A percentile compares a stretch with the other conserved stretches of the same genome.
Conservation (phyloP, 2,888 invertebrate species). For the Drosophila atripex region DNA sequence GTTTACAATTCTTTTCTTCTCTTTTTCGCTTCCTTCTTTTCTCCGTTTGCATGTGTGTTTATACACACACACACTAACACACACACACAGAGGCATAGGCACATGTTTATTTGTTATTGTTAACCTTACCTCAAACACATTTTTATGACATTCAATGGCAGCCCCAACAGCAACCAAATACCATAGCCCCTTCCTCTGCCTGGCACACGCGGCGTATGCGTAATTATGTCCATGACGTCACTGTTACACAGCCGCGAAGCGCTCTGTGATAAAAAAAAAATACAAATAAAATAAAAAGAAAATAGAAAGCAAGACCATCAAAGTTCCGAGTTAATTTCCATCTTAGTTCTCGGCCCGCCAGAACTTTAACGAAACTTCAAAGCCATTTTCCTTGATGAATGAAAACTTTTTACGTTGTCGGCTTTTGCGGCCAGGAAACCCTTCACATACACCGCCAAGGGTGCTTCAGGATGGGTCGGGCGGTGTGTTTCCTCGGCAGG, state of each 20-base stretch:
- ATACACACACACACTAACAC: conserved; percentile 9
- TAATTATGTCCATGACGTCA: conserved; percentile 46
- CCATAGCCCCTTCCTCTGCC: not conserved
- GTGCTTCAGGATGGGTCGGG: conserved; percentile 1
- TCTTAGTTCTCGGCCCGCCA: conserved; percentile 17
- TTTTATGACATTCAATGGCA: conserved; percentile 77
- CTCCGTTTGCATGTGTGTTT: conserved; percentile 30
- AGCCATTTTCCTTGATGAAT: conserved; percentile 44
- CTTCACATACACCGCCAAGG: conserved; percentile 18
- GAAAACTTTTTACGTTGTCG: conserved; percentile 39
- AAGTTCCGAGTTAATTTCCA: conserved; percentile 42
- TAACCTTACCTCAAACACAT: conserved; percentile 75
- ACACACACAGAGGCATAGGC: conserved; percentile 13
- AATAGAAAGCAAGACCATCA: conserved; percentile 18
- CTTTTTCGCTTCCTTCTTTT: conserved; percentile 16
- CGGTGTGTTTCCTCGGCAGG: no score
- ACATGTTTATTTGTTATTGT: conserved; percentile 76
- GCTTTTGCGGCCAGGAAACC: conserved; percentile 41
- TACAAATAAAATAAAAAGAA: not conserved
- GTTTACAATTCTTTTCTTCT: conserved; percentile 55
- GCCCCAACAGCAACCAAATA: conserved; percentile 35
- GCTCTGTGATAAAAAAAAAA: not conserved
- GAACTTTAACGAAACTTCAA: conserved; percentile 30
- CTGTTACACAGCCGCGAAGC: conserved; percentile 9
- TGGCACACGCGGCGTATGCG: conserved; percentile 40